Evolutionary conservation across 2,797 vertebrate species (phyloP).

Genomic region (Prunella strophiata): DNA sequence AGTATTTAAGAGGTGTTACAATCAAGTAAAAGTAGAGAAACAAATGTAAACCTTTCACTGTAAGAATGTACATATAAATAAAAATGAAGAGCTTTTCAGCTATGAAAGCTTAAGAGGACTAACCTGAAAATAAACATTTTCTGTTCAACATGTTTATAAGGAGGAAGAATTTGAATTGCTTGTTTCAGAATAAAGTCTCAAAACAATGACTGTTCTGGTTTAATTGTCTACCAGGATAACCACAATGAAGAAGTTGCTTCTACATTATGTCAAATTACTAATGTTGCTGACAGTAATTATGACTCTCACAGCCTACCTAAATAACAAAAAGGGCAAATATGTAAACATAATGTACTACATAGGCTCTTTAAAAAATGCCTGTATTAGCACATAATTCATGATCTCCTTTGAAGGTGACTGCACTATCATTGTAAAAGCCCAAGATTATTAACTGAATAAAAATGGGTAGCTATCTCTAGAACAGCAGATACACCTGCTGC

Average conservation of each 20-base stretch:
- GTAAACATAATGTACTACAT: neutral
- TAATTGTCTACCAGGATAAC: conserved; percentile 11
- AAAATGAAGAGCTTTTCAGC: neutral
- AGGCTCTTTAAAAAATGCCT: neutral
- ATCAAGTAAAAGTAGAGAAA: conserved; percentile 5
- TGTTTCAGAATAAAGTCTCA: neutral
- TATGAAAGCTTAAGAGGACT: neutral
- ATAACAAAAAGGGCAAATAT: conserved; percentile 38
- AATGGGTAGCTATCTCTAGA: conserved; percentile 42
- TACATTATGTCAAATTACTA: conserved; percentile 21
- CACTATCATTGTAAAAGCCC: conserved; percentile 40
- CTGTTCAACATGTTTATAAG: neutral
- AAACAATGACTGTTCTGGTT: neutral
- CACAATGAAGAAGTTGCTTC: neutral
- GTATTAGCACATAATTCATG: conserved; percentile 16
- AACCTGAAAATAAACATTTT: neutral
- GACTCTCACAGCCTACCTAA: conserved; percentile 40
- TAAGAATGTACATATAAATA: conserved; percentile 2
- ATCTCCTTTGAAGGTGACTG: conserved; percentile 65
- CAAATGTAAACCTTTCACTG: neutral
- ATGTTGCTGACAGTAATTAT: conserved; percentile 54
- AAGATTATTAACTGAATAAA: conserved; percentile 64
- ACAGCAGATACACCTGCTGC: conserved; percentile 36
- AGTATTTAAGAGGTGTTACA: conserved; percentile 44
- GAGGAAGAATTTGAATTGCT: neutral